Percentiles rank a stretch among this genome's conserved stretches.
Conservation (phyloP, 2,113 vertebrate species). For the Pachypanchax playfairii region DNA sequence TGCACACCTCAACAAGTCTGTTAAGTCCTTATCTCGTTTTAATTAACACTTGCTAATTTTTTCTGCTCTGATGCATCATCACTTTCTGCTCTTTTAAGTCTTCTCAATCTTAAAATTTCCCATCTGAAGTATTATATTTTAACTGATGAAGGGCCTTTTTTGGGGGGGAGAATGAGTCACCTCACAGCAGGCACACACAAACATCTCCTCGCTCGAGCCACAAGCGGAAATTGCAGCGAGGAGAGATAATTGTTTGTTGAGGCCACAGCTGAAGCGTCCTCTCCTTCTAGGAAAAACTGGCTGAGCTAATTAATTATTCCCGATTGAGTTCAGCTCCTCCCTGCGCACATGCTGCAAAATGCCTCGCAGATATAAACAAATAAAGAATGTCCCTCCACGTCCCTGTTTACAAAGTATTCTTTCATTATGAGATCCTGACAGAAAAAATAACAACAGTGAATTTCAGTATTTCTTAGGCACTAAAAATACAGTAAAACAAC, state of each 20-base stretch:
- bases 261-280: slow-evolving; percentile 24
- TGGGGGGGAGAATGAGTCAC: not conserved
- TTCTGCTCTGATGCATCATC: slow-evolving; percentile 1
- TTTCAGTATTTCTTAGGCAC: no score
- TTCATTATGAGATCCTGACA: slow-evolving; percentile 12
- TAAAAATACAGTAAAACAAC: not conserved
- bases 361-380: slow-evolving; percentile 37
- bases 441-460: not conserved
- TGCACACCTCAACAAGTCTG: not conserved
- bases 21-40: not conserved
- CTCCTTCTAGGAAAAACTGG: slow-evolving; percentile 43
- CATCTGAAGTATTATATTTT: not conserved
- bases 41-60: not conserved
- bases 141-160: not conserved
- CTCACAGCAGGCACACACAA: slow-evolving; percentile 21
- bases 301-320: slow-evolving; percentile 53
- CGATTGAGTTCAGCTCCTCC: slow-evolving; percentile 20
- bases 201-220: slow-evolving; percentile 1
- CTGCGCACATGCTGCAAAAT: slow-evolving; percentile 30
- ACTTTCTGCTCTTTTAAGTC: not conserved
- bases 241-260: slow-evolving; percentile 46
- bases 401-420: not conserved
- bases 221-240: slow-evolving; percentile 6
- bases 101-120: not conserved
- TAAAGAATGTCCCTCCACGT: not conserved